These are phyloP conservation scores for Portevinia maculata DNA, from an alignment of 2,888 invertebrate genomes.

Conservation along the genomic window DNA sequence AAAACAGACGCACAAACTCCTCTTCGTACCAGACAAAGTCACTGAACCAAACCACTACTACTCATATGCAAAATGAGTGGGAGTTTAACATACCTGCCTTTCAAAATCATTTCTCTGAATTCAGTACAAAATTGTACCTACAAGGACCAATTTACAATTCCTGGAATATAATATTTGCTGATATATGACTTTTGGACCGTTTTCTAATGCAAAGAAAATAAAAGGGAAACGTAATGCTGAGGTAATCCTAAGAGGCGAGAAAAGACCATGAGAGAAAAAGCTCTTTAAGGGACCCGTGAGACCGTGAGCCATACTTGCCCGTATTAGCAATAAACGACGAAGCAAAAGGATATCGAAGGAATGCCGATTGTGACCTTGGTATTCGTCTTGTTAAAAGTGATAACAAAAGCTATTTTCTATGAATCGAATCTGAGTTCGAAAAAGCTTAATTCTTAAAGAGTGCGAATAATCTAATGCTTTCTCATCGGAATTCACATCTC, in stretches of 20 bases:
- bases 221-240: constrained; percentile 35
- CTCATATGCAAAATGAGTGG: constrained; percentile 20
- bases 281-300: constrained; percentile 45
- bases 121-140: constrained; percentile 49
- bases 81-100: constrained; percentile 18
- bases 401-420: constrained; percentile 50
- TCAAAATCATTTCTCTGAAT: constrained; percentile 24
- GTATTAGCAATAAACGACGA: constrained; percentile 18
- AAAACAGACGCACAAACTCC: not conserved
- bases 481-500: not conserved
- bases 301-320: constrained; percentile 4
- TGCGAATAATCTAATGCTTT: not conserved
- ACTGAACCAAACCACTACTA: constrained; percentile 29
- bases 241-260: constrained; percentile 58
- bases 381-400: constrained; percentile 65
- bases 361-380: constrained; percentile 70
- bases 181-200: constrained; percentile 34
- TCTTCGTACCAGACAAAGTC: constrained; percentile 4
- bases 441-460: constrained; percentile 9
- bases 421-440: constrained; percentile 8
- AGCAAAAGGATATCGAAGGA: constrained; percentile 35
- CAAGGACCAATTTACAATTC: constrained; percentile 50
- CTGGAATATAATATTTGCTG: constrained; percentile 34
- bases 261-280: constrained; percentile 39
- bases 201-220: constrained; percentile 33